phyloP scores from a whole-genome alignment of 1,140 invertebrate genomes.

The Rhagoletis pomonella region DNA sequence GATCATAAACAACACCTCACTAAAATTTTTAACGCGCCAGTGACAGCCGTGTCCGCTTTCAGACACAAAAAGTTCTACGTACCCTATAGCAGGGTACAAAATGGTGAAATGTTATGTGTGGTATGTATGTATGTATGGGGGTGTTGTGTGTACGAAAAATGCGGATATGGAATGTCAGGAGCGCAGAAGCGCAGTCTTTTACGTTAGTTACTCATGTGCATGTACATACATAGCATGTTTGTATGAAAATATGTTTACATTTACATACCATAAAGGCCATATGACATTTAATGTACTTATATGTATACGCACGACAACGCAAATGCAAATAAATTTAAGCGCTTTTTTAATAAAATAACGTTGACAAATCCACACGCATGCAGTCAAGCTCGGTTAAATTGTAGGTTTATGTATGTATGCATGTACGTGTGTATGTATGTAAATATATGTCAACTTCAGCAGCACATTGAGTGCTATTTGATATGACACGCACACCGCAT shows the following conservation, averaged over 20 bases:
- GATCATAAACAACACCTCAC: constrained; percentile 20
- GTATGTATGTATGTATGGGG: neutral
- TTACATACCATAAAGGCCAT: neutral
- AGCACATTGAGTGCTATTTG: constrained; percentile 3
- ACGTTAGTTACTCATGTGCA: neutral
- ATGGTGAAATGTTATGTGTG: neutral
- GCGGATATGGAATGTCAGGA: constrained; percentile 28
- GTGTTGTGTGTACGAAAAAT: neutral
- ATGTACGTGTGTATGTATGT: neutral
- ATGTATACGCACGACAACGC: neutral
- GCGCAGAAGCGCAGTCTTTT: neutral
- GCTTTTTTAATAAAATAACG: constrained; percentile 1
- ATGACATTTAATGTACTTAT: constrained; percentile 22
- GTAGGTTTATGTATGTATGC: neutral
- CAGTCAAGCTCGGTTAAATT: neutral
- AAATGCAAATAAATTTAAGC: constrained; percentile 37
- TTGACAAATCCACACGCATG: neutral
- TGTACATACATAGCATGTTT: neutral
- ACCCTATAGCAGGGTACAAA: neutral
- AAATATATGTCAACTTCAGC: neutral
- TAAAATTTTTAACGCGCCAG: constrained; percentile 33
- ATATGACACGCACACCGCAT: constrained; percentile 17
- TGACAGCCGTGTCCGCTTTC: constrained; percentile 26
- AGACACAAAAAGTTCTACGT: neutral
- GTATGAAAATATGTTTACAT: too few relatives aligned